A percentile compares a stretch with the other conserved stretches of the same genome.
phyloP scores from a whole-genome alignment of 2,113 vertebrate species.

The Furnarius figulus region DNA sequence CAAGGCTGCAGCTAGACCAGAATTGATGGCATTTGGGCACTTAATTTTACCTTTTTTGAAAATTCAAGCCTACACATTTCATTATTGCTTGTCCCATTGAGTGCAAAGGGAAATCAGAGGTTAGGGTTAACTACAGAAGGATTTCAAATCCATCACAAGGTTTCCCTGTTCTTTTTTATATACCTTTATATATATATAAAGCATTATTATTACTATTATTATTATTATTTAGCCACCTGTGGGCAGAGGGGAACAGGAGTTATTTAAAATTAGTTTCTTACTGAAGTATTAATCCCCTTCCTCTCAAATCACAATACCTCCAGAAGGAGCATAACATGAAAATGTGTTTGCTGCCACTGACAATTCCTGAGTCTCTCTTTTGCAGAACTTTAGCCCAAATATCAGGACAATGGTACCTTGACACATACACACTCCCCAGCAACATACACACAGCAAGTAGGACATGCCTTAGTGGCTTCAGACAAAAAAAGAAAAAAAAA shows the following conservation, averaged over 20 bases:
- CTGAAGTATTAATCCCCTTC: constrained; percentile 1
- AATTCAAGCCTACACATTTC: not conserved
- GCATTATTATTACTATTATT: constrained; percentile 23
- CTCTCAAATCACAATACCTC: not conserved
- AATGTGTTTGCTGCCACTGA: not conserved
- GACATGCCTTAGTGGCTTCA: not conserved
- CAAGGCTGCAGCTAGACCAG: not conserved
- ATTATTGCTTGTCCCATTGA: constrained; percentile 48
- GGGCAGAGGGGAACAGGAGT: not conserved
- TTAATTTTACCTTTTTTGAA: not conserved
- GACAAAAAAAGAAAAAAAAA: not conserved
- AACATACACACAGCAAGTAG: not conserved
- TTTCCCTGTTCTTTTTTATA: constrained; percentile 14
- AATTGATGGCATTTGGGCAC: constrained; percentile 5
- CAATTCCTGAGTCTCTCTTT: constrained; percentile 21
- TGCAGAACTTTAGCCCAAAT: constrained; percentile 25
- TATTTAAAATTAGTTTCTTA: constrained; percentile 39
- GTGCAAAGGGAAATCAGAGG: constrained; percentile 34
- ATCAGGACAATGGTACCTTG: constrained; percentile 3
- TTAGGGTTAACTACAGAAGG: not conserved
- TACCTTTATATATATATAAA: not conserved
- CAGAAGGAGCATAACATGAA: constrained; percentile 10
- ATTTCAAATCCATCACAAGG: constrained; percentile 6
- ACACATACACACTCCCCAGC: not conserved
- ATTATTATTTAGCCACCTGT: constrained; percentile 35